Evolutionary conservation across 2,113 vertebrate genomes (phyloP).

Genomic region (Lagopus leucura): DNA sequence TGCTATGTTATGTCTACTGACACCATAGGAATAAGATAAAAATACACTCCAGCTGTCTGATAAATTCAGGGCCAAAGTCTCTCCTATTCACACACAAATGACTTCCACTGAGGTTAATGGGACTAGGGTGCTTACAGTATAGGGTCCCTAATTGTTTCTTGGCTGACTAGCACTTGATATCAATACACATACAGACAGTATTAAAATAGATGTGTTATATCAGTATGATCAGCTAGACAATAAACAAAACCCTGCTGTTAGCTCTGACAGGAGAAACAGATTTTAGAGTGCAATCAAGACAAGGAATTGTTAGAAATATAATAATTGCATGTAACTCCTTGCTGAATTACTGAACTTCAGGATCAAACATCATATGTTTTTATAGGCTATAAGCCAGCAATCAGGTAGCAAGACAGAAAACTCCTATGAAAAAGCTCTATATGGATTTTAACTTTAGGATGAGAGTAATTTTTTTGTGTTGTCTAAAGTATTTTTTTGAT

Average conservation of each 20-base stretch:
- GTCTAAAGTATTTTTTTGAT: background rate
- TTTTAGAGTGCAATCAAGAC: background rate
- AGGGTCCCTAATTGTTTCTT: conserved; percentile 39
- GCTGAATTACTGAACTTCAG: background rate
- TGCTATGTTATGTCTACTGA: conserved; percentile 52
- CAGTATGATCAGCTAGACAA: conserved; percentile 33
- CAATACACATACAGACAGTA: background rate
- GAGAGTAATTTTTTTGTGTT: background rate
- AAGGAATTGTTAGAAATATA: conserved; percentile 4
- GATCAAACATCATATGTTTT: background rate
- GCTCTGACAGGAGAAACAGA: background rate
- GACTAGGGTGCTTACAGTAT: background rate
- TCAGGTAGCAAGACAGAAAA: conserved; percentile 22
- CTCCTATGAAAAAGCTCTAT: background rate
- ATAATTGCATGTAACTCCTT: background rate
- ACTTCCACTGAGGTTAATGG: conserved; percentile 40
- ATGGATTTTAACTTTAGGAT: background rate
- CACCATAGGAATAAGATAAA: conserved; percentile 36
- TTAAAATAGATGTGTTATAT: conserved; percentile 39
- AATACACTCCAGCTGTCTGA: conserved; percentile 28
- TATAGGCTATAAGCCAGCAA: background rate
- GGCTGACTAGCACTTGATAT: conserved; percentile 11
- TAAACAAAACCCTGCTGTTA: background rate
- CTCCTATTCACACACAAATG: background rate
- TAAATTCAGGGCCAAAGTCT: conserved; percentile 27